Evolutionary conservation across 2,113 vertebrate genomes (phyloP).

Genomic region (Indicator indicator): DNA sequence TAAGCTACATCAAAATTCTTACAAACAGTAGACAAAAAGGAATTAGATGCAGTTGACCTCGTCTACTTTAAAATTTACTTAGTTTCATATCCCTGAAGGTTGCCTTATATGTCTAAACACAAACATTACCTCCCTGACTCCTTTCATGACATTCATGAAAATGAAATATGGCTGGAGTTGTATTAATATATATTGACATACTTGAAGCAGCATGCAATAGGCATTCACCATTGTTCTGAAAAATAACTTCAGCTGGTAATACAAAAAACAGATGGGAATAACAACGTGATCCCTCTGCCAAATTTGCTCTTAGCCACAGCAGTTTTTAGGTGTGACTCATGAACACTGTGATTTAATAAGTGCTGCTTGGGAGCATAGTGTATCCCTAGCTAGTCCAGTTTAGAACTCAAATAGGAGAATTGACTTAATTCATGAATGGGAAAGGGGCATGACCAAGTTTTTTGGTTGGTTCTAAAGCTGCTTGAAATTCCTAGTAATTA

Average conservation of each 20-base stretch:
- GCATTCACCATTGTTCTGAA: neutral
- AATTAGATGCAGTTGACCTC: neutral
- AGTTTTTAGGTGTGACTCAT: neutral
- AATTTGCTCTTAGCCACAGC: neutral
- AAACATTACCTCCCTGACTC: neutral
- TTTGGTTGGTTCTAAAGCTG: neutral
- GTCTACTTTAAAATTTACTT: neutral
- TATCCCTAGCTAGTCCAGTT: neutral
- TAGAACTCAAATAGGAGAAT: neutral
- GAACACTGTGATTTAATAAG: neutral
- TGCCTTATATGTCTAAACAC: neutral
- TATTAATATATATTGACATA: neutral
- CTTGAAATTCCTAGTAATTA: neutral
- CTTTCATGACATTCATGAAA: neutral
- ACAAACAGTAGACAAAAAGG: neutral
- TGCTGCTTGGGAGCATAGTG: neutral
- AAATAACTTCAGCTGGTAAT: conserved; percentile 13
- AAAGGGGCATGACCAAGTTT: neutral
- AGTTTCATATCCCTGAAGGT: neutral
- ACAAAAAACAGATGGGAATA: neutral
- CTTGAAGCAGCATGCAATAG: neutral
- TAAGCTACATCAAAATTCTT: neutral
- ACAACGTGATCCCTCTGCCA: neutral
- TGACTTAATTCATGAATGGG: neutral
- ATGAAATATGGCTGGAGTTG: neutral